Evolutionary conservation across 2,888 invertebrate species (phyloP).

Genomic region (Cephalotes varians): DNA sequence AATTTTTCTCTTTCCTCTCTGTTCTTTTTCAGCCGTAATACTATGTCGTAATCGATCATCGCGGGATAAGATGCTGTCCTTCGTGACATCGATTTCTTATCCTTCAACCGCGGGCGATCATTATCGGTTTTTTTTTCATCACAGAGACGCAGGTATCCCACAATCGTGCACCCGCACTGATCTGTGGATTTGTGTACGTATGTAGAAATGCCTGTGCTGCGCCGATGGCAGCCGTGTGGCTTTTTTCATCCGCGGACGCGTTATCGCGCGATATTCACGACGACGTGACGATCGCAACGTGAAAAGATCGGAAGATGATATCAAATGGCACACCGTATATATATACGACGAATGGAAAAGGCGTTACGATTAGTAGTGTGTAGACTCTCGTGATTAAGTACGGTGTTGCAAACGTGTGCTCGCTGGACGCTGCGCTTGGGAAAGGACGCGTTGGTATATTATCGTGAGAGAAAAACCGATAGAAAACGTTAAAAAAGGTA

Average conservation of each 20-base stretch:
- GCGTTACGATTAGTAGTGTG: conserved; percentile 50
- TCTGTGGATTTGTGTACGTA: neutral
- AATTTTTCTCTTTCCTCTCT: neutral
- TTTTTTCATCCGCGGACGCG: conserved; percentile 1
- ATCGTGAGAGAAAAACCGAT: neutral
- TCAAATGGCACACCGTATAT: conserved; percentile 52
- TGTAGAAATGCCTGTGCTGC: neutral
- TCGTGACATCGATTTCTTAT: conserved; percentile 6
- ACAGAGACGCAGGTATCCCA: neutral
- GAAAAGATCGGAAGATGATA: conserved; percentile 25
- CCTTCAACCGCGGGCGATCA: neutral
- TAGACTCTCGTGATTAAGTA: conserved; percentile 30
- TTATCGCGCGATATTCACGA: conserved; percentile 37
- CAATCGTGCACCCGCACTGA: neutral
- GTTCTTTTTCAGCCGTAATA: neutral
- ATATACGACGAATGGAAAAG: conserved; percentile 52
- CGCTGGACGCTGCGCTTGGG: neutral
- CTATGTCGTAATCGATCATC: neutral
- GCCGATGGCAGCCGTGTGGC: neutral
- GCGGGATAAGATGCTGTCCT: neutral
- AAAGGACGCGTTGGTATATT: neutral
- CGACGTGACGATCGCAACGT: conserved; percentile 50
- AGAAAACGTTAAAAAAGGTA: neutral
- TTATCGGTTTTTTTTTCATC: neutral
- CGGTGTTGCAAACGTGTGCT: conserved; percentile 39